Evolutionary conservation across 2,113 vertebrate species (phyloP), one percentile per base, ranked within the genome.

Genomic region (Anguilla rostrata): DNA sequence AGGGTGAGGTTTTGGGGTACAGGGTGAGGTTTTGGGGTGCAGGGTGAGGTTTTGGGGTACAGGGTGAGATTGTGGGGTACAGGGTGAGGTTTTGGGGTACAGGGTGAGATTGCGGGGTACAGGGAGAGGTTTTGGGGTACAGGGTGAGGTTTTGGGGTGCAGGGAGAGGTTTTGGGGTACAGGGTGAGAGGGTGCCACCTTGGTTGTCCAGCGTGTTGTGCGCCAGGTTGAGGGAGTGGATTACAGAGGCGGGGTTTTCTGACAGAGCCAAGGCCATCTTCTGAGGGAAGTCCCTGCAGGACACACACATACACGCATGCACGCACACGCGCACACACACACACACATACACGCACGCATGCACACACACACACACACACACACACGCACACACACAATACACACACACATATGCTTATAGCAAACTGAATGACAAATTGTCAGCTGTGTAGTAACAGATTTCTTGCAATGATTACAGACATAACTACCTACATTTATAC

Each of bases 161-260:
- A 46, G 43, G 43, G 43, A n/a, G n/a, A n/a, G n/a, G n/a, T n/a
- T 26, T 63, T 78, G 0, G 39, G 81, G 29, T 53, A 53, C 49
- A n/a, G 85, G 81, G 88, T 66, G 49, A 53, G 34, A 78, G 39
- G 7, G 15, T 75, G 20, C 26, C 94, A 98, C 97, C 97, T 96
- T 97, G 97, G 95, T 97, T 97, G 91, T 98, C 97, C 84, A 98
- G 93, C 0, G 96, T 95, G 94, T 98, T 98, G 92, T 97, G 96
- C 88, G 97, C 96, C 91, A 98, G 94, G 94, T 95, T 97, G 91
- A 98, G 95, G 40, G 96, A 95, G 91, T 97, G 97, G 87, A 98
- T 96, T 88, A 95, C 95, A 18, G 96, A 97, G 90, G 94, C 94
- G 12, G 96, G 95, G 91, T 98, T 98, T 93, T 98, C 97, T 2